Percentiles rank a stretch among this genome's conserved stretches.
These are phyloP conservation scores for Thunnus thynnus DNA, from an alignment of 2,113 vertebrate genomes.

Conservation along the genomic window DNA sequence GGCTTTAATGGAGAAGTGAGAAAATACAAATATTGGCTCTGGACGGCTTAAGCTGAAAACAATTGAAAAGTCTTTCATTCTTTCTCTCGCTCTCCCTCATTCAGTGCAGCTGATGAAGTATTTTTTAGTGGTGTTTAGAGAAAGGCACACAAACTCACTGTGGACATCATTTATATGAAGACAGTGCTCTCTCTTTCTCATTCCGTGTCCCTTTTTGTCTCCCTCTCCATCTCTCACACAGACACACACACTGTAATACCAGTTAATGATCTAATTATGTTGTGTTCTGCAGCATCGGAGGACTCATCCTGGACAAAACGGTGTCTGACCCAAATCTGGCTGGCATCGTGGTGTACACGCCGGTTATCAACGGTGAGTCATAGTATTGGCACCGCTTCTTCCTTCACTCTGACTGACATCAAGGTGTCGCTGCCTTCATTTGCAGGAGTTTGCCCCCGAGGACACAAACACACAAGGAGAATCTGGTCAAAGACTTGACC, in stretches of 20 bases:
- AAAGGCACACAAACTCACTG: conserved; percentile 3
- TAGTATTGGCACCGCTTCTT: neutral
- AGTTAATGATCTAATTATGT: conserved; percentile 38
- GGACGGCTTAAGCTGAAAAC: neutral
- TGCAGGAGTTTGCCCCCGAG: neutral
- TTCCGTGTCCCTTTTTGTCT: neutral
- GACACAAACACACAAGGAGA: neutral
- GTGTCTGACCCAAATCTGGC: conserved; percentile 96
- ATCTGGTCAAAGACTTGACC: neutral
- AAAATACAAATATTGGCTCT: neutral
- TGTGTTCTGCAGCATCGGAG: conserved; percentile 91
- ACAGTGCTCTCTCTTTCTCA: neutral
- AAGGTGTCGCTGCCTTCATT: conserved; percentile 13
- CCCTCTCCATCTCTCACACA: neutral
- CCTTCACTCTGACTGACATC: neutral
- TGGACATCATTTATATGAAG: conserved; percentile 12
- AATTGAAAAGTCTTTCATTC: neutral
- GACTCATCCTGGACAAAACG: conserved; percentile 98
- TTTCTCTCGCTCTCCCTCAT: neutral
- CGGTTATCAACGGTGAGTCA: conserved; percentile 96
- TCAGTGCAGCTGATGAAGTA: neutral
- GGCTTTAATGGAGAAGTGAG: conserved; percentile 5
- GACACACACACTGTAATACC: conserved; percentile 1
- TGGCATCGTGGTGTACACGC: conserved; percentile 97
- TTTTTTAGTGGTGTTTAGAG: conserved; percentile 1